phyloP scores from a whole-genome alignment of 2,113 vertebrate species.

The Tiliqua scincoides region DNA sequence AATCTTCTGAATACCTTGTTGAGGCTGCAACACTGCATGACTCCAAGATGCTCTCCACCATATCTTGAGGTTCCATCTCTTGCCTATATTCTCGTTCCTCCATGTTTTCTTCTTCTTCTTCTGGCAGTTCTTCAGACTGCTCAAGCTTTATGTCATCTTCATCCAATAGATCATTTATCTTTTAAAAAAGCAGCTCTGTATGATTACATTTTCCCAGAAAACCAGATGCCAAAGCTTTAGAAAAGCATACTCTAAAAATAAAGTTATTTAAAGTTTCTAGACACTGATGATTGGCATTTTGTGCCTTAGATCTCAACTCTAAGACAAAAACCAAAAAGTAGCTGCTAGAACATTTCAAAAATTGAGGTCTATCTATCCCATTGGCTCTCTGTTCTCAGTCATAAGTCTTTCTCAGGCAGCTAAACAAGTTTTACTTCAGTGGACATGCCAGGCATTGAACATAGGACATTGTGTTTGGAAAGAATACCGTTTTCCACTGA shows the following conservation, averaged over 20 bases:
- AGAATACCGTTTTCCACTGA: neutral
- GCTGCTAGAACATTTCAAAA: neutral
- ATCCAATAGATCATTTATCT: slow-evolving; percentile 92
- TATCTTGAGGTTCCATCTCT: slow-evolving; percentile 75
- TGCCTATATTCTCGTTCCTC: slow-evolving; percentile 75
- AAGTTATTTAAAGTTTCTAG: neutral
- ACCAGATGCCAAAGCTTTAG: neutral
- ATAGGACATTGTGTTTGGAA: too few species aligned
- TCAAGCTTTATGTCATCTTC: slow-evolving; percentile 94
- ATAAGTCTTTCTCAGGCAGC: neutral
- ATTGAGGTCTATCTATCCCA: neutral
- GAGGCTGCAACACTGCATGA: slow-evolving; percentile 75
- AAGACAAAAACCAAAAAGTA: neutral
- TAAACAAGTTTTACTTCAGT: neutral
- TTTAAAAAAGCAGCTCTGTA: slow-evolving; percentile 24
- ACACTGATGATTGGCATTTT: neutral
- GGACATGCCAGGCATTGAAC: neutral
- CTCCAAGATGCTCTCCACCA: slow-evolving; percentile 76
- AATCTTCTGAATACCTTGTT: slow-evolving; percentile 71
- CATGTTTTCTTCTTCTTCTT: slow-evolving; percentile 83
- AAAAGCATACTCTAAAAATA: neutral
- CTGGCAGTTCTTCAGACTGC: slow-evolving; percentile 91
- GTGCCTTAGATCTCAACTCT: neutral
- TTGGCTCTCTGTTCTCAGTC: neutral
- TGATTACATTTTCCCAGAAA: neutral